Evolutionary conservation across 2,888 invertebrate species (phyloP).

Genomic region (Aphidoletes aphidimyza): DNA sequence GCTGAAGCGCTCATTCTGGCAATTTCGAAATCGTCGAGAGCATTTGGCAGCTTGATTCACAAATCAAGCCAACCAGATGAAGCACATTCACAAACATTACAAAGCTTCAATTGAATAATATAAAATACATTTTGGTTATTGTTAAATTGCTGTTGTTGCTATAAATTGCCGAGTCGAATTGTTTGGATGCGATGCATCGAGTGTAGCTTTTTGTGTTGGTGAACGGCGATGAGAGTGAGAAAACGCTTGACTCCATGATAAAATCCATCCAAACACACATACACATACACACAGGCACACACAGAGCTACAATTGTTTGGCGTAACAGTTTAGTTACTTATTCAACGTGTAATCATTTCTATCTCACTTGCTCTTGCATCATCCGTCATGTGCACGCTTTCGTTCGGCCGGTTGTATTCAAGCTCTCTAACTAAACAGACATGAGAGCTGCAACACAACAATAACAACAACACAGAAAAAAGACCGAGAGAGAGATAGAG

Average conservation of each 20-base stretch:
- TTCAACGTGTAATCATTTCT: not conserved
- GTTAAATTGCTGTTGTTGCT: slow-evolving; percentile 27
- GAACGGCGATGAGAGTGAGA: not conserved
- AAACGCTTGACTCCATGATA: slow-evolving; percentile 1
- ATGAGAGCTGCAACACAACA: not conserved
- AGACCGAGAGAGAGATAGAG: not conserved
- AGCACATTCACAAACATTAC: not conserved
- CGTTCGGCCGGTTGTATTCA: not conserved
- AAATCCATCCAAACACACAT: slow-evolving; percentile 1
- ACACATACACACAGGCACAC: too few species aligned
- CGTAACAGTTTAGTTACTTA: slow-evolving; percentile 42
- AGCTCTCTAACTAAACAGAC: not conserved
- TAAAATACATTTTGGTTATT: slow-evolving; percentile 42
- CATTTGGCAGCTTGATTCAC: not conserved
- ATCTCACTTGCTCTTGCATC: not conserved
- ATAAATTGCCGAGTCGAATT: not conserved
- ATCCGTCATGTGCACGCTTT: not conserved
- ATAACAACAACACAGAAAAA: not conserved
- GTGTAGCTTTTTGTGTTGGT: not conserved
- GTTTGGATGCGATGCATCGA: not conserved
- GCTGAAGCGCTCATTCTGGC: not conserved
- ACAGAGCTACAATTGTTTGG: slow-evolving; percentile 48
- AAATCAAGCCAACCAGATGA: not conserved
- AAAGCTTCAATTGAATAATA: slow-evolving; percentile 18
- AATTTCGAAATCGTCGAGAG: not conserved